Evolutionary conservation across 2,888 invertebrate species (phyloP).

Genomic region (Ornithoptera priamus): DNA sequence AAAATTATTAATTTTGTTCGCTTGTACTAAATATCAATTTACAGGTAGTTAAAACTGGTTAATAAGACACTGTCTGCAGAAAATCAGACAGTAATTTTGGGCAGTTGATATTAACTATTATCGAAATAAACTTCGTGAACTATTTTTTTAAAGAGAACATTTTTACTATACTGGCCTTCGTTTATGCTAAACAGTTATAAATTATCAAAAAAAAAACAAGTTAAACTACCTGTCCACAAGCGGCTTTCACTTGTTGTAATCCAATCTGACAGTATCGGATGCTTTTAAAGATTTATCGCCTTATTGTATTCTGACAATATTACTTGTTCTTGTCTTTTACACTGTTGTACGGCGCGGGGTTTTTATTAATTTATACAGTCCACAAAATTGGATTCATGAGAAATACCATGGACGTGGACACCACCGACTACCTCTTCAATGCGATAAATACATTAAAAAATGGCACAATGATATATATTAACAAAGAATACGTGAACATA

Average conservation of each 20-base stretch:
- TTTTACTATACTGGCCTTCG: neutral
- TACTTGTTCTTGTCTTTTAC: conserved; percentile 12
- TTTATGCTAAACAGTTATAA: conserved; percentile 17
- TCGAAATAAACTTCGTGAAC: neutral
- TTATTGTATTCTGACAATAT: conserved; percentile 21
- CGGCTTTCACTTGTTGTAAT: conserved; percentile 26
- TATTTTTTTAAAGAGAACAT: neutral
- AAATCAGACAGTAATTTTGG: neutral
- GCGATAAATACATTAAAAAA: too few relatives aligned
- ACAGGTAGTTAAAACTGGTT: too few relatives aligned
- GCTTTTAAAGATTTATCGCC: conserved; percentile 25
- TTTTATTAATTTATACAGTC: conserved; percentile 7
- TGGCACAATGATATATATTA: too few relatives aligned
- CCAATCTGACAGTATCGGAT: conserved; percentile 21
- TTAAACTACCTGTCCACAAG: conserved; percentile 19
- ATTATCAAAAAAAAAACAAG: conserved; percentile 10
- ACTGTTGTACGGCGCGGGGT: conserved; percentile 1
- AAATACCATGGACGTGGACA: neutral
- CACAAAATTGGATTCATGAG: neutral
- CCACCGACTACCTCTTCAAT: neutral
- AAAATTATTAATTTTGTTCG: too few relatives aligned
- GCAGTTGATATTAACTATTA: neutral
- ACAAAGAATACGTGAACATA: too few relatives aligned
- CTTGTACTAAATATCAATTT: too few relatives aligned
- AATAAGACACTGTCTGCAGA: too few relatives aligned